Conservation (phyloP, 2,113 vertebrate species). For the Zapus hudsonius region DNA sequence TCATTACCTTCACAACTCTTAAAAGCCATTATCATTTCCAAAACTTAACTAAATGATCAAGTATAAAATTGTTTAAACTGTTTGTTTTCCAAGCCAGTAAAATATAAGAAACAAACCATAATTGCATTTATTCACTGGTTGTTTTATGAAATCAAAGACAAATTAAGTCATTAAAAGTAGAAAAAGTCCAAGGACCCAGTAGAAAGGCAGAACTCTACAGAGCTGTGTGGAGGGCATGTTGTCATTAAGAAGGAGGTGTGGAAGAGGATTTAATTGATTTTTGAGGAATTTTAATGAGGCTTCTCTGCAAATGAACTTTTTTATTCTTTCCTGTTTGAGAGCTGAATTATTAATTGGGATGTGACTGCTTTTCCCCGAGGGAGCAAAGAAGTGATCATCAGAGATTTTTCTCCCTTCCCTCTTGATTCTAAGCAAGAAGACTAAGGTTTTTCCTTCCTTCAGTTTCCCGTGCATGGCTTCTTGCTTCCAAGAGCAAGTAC, state of each 20-base stretch:
- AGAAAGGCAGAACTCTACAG: neutral
- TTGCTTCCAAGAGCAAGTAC: neutral
- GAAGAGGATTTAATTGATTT: conserved; percentile 52
- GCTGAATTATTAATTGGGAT: conserved; percentile 55
- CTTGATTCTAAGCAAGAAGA: neutral
- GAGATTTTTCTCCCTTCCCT: neutral
- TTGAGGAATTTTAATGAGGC: conserved; percentile 56
- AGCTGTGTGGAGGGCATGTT: neutral
- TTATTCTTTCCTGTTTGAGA: conserved; percentile 54
- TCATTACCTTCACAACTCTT: neutral
- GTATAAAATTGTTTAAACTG: conserved; percentile 23
- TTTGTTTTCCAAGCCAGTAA: conserved; percentile 1
- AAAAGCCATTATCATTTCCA: neutral
- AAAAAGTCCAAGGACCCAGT: conserved; percentile 19
- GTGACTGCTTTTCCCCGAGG: conserved; percentile 1
- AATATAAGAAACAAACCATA: conserved; percentile 21
- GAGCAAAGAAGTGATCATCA: conserved; percentile 13
- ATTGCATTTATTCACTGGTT: neutral
- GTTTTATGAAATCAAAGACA: conserved; percentile 23
- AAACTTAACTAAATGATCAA: neutral
- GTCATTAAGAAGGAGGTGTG: neutral
- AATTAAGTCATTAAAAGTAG: conserved; percentile 39
- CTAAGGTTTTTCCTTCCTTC: neutral
- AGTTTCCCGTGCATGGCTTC: neutral
- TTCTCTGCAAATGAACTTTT: neutral